phyloP scores from a whole-genome alignment of 2,888 invertebrate genomes.

The Parapristionchus giblindavisi region DNA sequence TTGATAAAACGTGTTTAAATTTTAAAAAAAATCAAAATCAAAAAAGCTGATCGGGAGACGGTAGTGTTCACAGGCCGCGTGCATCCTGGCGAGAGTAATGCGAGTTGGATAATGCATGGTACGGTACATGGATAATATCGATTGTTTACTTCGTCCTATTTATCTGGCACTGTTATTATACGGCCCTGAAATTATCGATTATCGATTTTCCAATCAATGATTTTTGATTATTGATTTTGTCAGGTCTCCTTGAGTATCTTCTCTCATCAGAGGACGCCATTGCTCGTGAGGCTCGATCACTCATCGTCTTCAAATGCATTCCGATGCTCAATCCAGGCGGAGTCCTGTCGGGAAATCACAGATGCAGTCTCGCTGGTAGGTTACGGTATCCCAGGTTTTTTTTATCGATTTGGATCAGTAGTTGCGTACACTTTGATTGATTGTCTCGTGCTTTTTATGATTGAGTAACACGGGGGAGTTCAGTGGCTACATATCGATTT shows the following conservation, averaged over 20 bases:
- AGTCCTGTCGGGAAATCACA: conserved; percentile 80
- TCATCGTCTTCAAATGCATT: conserved; percentile 84
- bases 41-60: conserved; percentile 46
- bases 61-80: conserved; percentile 82
- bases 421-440: no score
- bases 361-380: conserved; percentile 36
- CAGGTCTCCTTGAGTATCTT: conserved; percentile 50
- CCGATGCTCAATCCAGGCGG: conserved; percentile 90
- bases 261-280: conserved; percentile 74
- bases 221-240: neutral
- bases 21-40: no score
- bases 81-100: conserved; percentile 87
- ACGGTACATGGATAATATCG: no score
- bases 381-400: conserved; percentile 1
- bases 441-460: no score
- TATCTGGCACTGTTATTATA: no score
- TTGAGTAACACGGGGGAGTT: no score
- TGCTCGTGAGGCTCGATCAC: conserved; percentile 75
- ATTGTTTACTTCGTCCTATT: no score
- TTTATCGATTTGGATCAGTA: no score
- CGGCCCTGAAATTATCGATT: no score
- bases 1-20: no score
- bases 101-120: conserved; percentile 88
- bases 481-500: no score
- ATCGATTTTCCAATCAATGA: no score